These are phyloP conservation scores for Liasis olivaceus DNA, from an alignment of 2,797 vertebrate genomes.

Conservation along the genomic window DNA sequence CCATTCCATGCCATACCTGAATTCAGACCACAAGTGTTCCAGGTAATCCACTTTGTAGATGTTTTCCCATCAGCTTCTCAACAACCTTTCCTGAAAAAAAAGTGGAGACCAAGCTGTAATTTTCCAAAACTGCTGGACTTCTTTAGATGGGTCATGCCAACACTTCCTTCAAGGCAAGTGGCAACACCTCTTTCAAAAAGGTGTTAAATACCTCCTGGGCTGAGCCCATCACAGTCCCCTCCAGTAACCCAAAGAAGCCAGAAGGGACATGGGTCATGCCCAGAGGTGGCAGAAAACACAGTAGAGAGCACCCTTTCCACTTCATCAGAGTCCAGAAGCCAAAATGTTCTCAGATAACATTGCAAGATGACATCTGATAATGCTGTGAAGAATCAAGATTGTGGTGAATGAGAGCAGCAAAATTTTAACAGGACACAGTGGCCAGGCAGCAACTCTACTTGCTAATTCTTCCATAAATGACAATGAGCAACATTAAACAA, in stretches of 20 bases:
- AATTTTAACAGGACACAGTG: too few species aligned
- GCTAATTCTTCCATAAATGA: too few species aligned
- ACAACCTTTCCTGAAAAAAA: not conserved
- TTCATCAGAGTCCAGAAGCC: not conserved
- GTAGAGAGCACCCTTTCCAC: not conserved
- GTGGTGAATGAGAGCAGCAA: too few species aligned
- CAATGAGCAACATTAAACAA: too few species aligned
- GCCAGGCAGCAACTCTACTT: too few species aligned
- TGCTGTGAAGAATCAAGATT: too few species aligned
- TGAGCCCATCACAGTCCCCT: not conserved
- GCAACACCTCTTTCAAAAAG: not conserved
- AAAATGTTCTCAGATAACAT: not conserved
- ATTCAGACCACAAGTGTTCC: not conserved
- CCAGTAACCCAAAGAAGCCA: not conserved
- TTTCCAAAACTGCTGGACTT: not conserved
- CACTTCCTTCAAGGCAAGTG: not conserved
- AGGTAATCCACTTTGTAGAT: not conserved
- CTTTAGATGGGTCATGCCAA: not conserved
- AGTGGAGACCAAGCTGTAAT: not conserved
- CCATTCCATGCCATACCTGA: not conserved
- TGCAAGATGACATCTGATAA: not conserved
- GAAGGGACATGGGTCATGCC: not conserved
- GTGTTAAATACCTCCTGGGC: not conserved
- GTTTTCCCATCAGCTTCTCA: not conserved
- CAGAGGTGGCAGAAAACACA: not conserved